Evolutionary conservation across 2,888 invertebrate genomes (phyloP).

Genomic region (Tetrapedia diversipes): DNA sequence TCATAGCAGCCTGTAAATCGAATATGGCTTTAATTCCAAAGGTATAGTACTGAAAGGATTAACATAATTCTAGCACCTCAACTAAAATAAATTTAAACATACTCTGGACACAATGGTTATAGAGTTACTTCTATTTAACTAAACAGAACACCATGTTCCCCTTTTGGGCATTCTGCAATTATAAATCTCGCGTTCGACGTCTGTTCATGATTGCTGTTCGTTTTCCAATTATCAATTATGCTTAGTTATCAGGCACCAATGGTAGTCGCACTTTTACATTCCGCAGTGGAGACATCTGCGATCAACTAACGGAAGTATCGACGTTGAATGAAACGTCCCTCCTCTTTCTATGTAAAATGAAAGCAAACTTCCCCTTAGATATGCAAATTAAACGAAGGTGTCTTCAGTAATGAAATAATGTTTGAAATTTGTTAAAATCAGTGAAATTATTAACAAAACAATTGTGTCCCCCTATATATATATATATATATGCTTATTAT

Average conservation of each 20-base stretch:
- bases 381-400: slow-evolving; percentile 49
- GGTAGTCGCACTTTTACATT: slow-evolving; percentile 13
- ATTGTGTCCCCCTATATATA: too few species aligned
- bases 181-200: neutral
- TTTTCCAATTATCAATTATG: slow-evolving; percentile 53
- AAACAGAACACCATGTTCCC: neutral
- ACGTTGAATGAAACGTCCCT: slow-evolving; percentile 12
- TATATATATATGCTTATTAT: too few species aligned
- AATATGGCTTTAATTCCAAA: too few species aligned
- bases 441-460: too few species aligned
- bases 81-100: too few species aligned
- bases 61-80: too few species aligned
- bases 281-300: slow-evolving; percentile 62
- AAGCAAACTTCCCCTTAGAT: slow-evolving; percentile 6
- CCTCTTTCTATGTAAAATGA: slow-evolving; percentile 1
- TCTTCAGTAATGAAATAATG: slow-evolving; percentile 53
- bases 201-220: slow-evolving; percentile 2
- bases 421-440: slow-evolving; percentile 18
- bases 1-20: too few species aligned
- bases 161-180: slow-evolving; percentile 23
- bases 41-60: too few species aligned
- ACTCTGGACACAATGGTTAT: neutral
- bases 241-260: neutral
- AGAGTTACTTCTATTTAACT: slow-evolving; percentile 4
- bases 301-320: neutral